These are phyloP conservation scores for Aradophagus sp. DNA, from an alignment of 1,140 invertebrate species.

Conservation along the genomic window DNA sequence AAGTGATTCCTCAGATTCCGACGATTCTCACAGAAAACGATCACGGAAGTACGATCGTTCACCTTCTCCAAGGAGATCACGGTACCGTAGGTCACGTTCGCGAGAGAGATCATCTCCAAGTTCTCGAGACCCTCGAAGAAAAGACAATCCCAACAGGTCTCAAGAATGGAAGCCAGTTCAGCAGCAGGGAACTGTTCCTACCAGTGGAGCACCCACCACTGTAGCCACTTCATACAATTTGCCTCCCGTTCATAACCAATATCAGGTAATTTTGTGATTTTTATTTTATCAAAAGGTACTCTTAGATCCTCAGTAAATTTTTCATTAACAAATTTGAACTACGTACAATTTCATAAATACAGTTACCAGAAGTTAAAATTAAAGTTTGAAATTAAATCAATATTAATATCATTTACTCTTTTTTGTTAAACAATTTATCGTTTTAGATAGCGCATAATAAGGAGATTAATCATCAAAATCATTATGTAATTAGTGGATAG, in stretches of 20 bases:
- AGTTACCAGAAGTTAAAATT: too few species aligned
- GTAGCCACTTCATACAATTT: conserved; percentile 59
- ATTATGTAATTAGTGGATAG: too few species aligned
- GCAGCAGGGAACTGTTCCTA: conserved; percentile 41
- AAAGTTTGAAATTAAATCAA: too few species aligned
- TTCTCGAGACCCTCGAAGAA: conserved; percentile 66
- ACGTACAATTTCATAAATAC: too few species aligned
- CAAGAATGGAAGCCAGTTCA: conserved; percentile 66
- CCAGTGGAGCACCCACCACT: conserved; percentile 15
- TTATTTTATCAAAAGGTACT: too few species aligned
- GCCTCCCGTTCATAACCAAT: conserved; percentile 69
- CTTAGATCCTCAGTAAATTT: too few species aligned
- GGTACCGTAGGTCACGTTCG: conserved; percentile 69
- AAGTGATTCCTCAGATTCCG: conserved; percentile 69
- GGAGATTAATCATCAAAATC: too few species aligned
- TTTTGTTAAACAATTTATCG: too few species aligned
- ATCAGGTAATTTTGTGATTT: conserved; percentile 61
- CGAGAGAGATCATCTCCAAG: conserved; percentile 66
- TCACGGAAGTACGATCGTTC: conserved; percentile 71
- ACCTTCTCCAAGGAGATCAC: conserved; percentile 67
- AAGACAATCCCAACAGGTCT: conserved; percentile 60
- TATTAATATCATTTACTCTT: too few species aligned
- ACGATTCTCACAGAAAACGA: conserved; percentile 67
- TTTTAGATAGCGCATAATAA: too few species aligned
- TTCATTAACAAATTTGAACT: too few species aligned